Evolutionary conservation across 1,140 invertebrate species (phyloP), one percentile per base, ranked within the genome.

Genomic region (Calephelis nemesis): DNA sequence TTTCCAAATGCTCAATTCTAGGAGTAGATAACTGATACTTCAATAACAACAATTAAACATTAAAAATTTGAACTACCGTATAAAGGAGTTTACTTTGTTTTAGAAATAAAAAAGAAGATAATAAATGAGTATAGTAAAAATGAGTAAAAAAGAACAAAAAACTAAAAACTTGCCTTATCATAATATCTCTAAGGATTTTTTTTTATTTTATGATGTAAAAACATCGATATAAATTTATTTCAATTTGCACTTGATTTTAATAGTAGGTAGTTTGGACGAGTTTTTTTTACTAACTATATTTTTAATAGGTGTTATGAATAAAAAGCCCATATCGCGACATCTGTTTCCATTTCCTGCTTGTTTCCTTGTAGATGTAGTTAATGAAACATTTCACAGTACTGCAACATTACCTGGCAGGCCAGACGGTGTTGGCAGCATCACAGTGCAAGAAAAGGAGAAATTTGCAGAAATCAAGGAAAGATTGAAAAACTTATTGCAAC

Each of bases 381-480:
- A 78, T 71, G 75, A 85, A 84, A 81, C 86, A 81, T 85, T 90
- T 91, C 84, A 91, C 89, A 90, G 87, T 90, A 88, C 83, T 71
- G 85, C 88, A 77, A 91, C 88, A 84, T 91, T 91, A 85, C 84
- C 88, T 90, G 87, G 87, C 93, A 98, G 98, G 92, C 98, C 98
- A 42, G 99, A 99, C 92, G 98, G 98, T 13, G 98, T 99, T 72
- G 98, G 98, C 71, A 99, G 98, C 76, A 98, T 99, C 69, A 98
- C 98, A 5, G 95, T 98, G 80, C 98, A 98, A 85, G 99, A 99
- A 87, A 99, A 98, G 85, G 98, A 99, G 81, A 98, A 98, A 83
- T 99, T 99, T 92, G 96, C 98, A 68, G 97, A 99, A 86, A 97
- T 99, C 69, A 99, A 99, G 90, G 98, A 99, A 82, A 93, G 98